Percentiles rank a stretch among this genome's conserved stretches.
Conservation (phyloP, 2,888 invertebrate genomes). For the Drosophila anceps region DNA sequence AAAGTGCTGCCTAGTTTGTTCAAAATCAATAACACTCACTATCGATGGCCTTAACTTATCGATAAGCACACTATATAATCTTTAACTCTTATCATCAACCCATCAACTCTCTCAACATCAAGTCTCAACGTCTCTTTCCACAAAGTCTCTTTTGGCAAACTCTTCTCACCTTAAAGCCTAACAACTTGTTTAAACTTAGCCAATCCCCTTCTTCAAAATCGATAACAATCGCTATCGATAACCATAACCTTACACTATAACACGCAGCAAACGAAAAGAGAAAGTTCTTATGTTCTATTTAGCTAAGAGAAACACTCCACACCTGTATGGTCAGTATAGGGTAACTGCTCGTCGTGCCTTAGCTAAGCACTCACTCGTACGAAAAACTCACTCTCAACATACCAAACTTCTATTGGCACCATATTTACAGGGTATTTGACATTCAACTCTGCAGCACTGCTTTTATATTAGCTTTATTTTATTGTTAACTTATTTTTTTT, state of each 20-base stretch:
- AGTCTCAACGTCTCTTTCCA: no score
- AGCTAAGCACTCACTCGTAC: background rate
- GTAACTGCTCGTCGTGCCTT: background rate
- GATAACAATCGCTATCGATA: background rate
- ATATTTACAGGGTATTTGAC: background rate
- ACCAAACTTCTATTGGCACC: background rate
- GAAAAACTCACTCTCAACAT: background rate
- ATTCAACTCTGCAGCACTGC: background rate
- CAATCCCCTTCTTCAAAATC: background rate
- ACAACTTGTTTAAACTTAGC: background rate
- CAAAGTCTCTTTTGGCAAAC: no score
- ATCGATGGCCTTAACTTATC: no score
- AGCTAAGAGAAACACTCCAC: background rate
- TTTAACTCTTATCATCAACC: background rate
- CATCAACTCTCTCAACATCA: no score
- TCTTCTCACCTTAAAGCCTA: background rate
- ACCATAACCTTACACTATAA: no score
- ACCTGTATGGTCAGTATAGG: background rate
- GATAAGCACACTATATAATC: no score
- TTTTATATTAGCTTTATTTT: constrained; percentile 6
- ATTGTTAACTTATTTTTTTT: background rate
- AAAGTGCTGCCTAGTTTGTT: no score
- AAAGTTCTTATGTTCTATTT: background rate
- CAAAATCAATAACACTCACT: no score
- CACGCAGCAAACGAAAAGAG: no score